Evolutionary conservation across 2,888 invertebrate genomes (phyloP), one percentile per base, ranked within the genome.

Genomic region (Spilosoma lubricipeda): DNA sequence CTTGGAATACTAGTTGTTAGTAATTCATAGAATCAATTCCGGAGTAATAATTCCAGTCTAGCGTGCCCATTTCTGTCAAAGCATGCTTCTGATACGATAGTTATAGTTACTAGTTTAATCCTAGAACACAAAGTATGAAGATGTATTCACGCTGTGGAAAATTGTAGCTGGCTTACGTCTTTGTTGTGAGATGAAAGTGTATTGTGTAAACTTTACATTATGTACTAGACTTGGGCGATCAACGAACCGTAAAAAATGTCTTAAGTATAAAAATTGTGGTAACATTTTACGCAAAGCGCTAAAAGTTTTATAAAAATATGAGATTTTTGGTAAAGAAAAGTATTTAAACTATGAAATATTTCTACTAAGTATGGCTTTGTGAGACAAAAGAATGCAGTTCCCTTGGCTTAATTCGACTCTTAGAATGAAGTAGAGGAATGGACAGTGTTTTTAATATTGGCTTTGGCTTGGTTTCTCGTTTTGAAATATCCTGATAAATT

Each of bases 291-390:
- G 18, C 18, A 30, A 30, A 63, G 30, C 30, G 15, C 27, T 27
- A 5, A 63, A 63, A 63, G 15, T 15, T 63, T 63, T 15, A 30
- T 8, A 30, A 63, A 63, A 63, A 30, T 27, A 27, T 27, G 27
- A 15, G 59, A 27, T 59, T 59, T 59, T 27, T 13, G 2, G 0
- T 5, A 59, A 27, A 27, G 23, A n/a, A 56, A 56, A 56, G 52
- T 56, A 56, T 56, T 56, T 56, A 56, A 56, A 56, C 52, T n/a
- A 56, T 56, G 52, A n/a, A 56, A n/a, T 56, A n/a, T 56, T 56
- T 56, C 23, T 9, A 8, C n/a, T n/a, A 9, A 3, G 23, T 8
- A 7, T 8, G 20, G 23, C 52, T 56, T 56, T 56, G 23, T 18
- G 4, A 48, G 48, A 7, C 23, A 52, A 23, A 52, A 52, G 23